Percentiles rank a stretch among this genome's conserved stretches.
These are phyloP conservation scores for Typhlomys cinereus DNA, from an alignment of 2,113 vertebrate genomes.

Conservation along the genomic window DNA sequence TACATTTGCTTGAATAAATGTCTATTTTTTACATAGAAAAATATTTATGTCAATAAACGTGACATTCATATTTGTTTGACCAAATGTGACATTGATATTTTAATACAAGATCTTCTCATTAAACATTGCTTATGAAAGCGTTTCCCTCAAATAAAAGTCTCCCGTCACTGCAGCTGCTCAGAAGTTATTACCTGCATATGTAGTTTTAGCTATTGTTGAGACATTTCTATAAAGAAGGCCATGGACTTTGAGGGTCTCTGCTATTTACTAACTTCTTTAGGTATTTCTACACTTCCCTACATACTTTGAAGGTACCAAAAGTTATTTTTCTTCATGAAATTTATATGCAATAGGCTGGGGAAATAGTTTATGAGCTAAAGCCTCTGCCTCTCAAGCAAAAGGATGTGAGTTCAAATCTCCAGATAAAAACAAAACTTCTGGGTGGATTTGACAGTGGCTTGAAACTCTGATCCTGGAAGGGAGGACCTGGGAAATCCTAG, in stretches of 20 bases:
- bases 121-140: background rate
- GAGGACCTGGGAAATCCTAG: too few species aligned
- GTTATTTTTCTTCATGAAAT: conserved; percentile 1
- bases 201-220: background rate
- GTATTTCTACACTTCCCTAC: background rate
- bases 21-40: background rate
- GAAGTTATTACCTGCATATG: background rate
- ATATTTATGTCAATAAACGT: background rate
- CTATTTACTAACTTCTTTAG: background rate
- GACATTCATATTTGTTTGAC: background rate
- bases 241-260: background rate
- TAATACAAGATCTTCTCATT: background rate
- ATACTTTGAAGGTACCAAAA: background rate
- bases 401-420: too few species aligned
- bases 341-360: background rate
- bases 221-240: background rate
- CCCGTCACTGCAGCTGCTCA: background rate
- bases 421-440: too few species aligned
- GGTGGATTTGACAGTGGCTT: too few species aligned
- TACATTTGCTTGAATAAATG: background rate
- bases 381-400: too few species aligned
- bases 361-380: too few species aligned
- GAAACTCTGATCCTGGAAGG: too few species aligned
- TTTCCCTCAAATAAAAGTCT: conserved; percentile 30
- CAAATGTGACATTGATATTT: background rate